Conservation (phyloP, 2,888 invertebrate species). For the Apodemia mormo region DNA sequence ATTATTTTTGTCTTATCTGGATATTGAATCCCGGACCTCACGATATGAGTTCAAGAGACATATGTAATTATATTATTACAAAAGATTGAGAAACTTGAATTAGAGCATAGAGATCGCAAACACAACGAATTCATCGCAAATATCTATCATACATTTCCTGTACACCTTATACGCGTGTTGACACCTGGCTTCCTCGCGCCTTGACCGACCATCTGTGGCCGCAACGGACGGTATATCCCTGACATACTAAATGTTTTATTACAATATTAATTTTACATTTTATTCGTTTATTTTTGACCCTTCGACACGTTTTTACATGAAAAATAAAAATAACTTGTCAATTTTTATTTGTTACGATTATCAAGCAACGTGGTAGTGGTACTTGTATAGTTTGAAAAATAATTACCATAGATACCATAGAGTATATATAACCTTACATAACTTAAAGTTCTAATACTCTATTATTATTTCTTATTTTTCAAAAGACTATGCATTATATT, state of each 20-base stretch:
- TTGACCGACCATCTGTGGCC: slow-evolving; percentile 31
- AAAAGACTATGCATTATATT: too few relatives aligned
- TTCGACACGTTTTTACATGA: neutral
- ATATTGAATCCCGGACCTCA: too few relatives aligned
- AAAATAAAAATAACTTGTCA: neutral
- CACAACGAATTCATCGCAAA: slow-evolving; percentile 18
- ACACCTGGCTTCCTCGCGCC: slow-evolving; percentile 41
- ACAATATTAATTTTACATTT: slow-evolving; percentile 17
- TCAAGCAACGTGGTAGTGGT: too few relatives aligned
- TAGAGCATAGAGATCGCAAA: slow-evolving; percentile 19
- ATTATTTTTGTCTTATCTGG: too few relatives aligned
- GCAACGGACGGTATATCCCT: slow-evolving; percentile 24
- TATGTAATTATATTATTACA: neutral
- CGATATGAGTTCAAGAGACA: too few relatives aligned
- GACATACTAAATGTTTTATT: slow-evolving; percentile 18
- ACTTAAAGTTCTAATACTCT: too few relatives aligned
- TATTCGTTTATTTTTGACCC: slow-evolving; percentile 1
- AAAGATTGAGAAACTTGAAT: slow-evolving; percentile 13
- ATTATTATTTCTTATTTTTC: too few relatives aligned
- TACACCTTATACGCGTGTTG: slow-evolving; percentile 33
- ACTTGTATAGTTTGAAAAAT: too few relatives aligned
- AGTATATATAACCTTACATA: too few relatives aligned
- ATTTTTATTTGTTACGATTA: neutral
- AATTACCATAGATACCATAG: too few relatives aligned
- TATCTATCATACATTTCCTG: slow-evolving; percentile 34